Evolutionary conservation across 2,888 invertebrate genomes (phyloP).

Genomic region (Drosophila monieri): DNA sequence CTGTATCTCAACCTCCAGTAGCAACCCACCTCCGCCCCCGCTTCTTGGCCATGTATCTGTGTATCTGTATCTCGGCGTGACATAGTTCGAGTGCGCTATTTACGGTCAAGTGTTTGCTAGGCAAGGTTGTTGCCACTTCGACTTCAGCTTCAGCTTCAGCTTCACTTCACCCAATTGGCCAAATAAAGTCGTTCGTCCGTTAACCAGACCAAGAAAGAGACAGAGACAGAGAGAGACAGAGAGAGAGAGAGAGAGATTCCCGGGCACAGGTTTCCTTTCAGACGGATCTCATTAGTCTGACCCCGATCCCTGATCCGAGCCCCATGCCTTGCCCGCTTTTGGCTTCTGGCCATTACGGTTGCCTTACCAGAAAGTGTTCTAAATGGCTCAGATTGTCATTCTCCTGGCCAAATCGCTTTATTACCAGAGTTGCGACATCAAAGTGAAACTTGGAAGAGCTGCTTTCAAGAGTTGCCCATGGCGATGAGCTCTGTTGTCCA

Average conservation of each 20-base stretch:
- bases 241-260: conserved; percentile 9
- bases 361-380: conserved; percentile 3
- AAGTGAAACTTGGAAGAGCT: neutral
- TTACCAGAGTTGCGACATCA: neutral
- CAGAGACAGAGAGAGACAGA: neutral
- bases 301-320: conserved; percentile 52
- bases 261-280: conserved; percentile 65
- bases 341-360: neutral
- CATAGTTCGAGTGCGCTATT: conserved; percentile 69
- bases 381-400: neutral
- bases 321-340: conserved; percentile 2
- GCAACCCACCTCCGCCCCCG: neutral
- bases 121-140: conserved; percentile 58
- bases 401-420: neutral
- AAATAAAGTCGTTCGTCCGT: conserved; percentile 73
- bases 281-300: conserved; percentile 67
- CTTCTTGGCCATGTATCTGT: conserved; percentile 14
- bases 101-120: conserved; percentile 70
- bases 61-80: conserved; percentile 45
- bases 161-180: conserved; percentile 73
- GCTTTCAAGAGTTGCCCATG: too few relatives aligned
- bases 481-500: too few relatives aligned
- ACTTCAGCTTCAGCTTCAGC: conserved; percentile 21
- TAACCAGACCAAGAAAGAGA: conserved; percentile 32
- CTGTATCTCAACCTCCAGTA: conserved; percentile 1